Evolutionary conservation across 2,888 invertebrate species (phyloP).

Genomic region (Perithous albicinctus): DNA sequence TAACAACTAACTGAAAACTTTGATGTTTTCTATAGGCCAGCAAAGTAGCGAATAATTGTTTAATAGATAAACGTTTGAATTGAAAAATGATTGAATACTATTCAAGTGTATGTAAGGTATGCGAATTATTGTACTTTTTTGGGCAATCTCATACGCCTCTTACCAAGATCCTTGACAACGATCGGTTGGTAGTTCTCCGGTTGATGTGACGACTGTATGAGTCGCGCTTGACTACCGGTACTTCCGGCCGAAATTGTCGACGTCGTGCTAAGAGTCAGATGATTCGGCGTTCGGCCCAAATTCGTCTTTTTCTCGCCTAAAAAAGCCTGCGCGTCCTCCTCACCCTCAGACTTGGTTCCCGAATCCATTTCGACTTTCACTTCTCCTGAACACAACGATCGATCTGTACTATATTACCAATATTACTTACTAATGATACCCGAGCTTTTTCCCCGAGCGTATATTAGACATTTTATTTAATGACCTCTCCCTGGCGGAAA

Average conservation of each 20-base stretch:
- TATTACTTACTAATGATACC: slow-evolving; percentile 50
- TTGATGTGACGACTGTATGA: slow-evolving; percentile 97
- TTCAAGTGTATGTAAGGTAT: slow-evolving; percentile 56
- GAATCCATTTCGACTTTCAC: slow-evolving; percentile 86
- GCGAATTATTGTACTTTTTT: slow-evolving; percentile 67
- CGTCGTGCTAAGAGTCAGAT: slow-evolving; percentile 95
- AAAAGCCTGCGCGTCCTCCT: slow-evolving; percentile 92
- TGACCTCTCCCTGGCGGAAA: too few relatives aligned
- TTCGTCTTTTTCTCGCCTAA: slow-evolving; percentile 86
- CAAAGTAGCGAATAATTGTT: slow-evolving; percentile 39
- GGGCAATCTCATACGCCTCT: slow-evolving; percentile 83
- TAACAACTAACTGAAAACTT: slow-evolving; percentile 25
- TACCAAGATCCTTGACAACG: slow-evolving; percentile 95
- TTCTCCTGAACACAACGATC: slow-evolving; percentile 78
- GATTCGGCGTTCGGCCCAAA: slow-evolving; percentile 96
- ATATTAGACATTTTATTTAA: too few relatives aligned
- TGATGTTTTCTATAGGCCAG: slow-evolving; percentile 45
- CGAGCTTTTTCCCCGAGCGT: slow-evolving; percentile 40
- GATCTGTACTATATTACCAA: slow-evolving; percentile 65
- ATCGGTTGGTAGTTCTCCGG: slow-evolving; percentile 96
- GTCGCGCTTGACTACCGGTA: slow-evolving; percentile 96
- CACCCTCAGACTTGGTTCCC: slow-evolving; percentile 94
- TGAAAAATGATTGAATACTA: slow-evolving; percentile 26
- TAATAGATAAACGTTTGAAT: slow-evolving; percentile 28
- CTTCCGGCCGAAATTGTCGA: slow-evolving; percentile 97